phyloP scores from a whole-genome alignment of 2,888 invertebrate genomes.

The Eupithecia vulgata region DNA sequence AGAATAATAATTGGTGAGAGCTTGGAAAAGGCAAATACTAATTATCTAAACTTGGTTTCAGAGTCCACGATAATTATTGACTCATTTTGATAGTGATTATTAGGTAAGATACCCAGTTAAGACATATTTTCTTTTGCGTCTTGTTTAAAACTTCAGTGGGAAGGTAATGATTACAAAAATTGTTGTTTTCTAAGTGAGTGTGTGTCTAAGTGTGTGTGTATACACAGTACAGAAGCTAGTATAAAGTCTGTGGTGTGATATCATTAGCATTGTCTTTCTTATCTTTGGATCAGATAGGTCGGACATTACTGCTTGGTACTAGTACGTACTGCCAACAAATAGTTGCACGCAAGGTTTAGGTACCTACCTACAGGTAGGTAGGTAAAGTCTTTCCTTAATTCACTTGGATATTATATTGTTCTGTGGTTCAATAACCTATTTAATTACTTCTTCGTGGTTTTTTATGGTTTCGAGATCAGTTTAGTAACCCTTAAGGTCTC shows the following conservation, averaged over 20 bases:
- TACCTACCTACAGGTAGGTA: background rate
- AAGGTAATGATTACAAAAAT: background rate
- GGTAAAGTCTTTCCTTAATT: background rate
- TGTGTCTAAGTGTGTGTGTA: too few relatives aligned
- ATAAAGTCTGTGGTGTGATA: background rate
- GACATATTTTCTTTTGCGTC: background rate
- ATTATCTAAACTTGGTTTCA: background rate
- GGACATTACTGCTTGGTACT: background rate
- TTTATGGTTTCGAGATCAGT: too few relatives aligned
- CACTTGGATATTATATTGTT: too few relatives aligned
- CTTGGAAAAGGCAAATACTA: too few relatives aligned
- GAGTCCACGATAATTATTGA: background rate
- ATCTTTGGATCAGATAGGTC: background rate
- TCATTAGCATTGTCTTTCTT: background rate
- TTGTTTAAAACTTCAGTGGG: background rate
- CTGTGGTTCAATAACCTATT: too few relatives aligned
- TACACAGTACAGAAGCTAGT: too few relatives aligned
- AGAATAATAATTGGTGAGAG: too few relatives aligned
- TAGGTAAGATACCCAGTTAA: too few relatives aligned
- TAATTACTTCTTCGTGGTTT: too few relatives aligned
- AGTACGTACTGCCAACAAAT: background rate
- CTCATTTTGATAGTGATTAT: background rate
- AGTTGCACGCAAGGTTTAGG: slow-evolving; percentile 6
- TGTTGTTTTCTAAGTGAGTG: too few relatives aligned
- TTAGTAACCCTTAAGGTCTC: too few relatives aligned